These are phyloP conservation scores for Carcina quercana DNA, from an alignment of 2,888 invertebrate species.

Conservation along the genomic window DNA sequence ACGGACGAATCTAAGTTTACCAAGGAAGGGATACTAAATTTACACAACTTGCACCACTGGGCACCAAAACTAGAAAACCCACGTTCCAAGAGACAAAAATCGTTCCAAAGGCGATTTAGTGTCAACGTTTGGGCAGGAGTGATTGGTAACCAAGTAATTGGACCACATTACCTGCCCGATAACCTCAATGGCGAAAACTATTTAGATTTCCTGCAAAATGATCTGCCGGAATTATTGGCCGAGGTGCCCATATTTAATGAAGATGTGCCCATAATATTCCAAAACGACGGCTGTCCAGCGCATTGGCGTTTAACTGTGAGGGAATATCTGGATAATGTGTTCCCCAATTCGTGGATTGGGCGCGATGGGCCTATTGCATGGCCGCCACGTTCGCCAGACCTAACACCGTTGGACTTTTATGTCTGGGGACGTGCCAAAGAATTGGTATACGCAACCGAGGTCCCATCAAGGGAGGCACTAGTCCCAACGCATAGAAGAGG, in stretches of 20 bases:
- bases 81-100: too few species aligned
- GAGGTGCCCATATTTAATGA: too few species aligned
- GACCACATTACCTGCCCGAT: background rate
- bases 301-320: constrained; percentile 18
- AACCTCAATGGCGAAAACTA: background rate
- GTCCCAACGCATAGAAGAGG: too few species aligned
- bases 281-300: constrained; percentile 8
- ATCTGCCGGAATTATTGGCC: background rate
- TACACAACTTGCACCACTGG: constrained; percentile 17
- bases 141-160: background rate
- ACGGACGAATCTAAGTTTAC: constrained; percentile 20
- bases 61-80: too few species aligned
- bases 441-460: constrained; percentile 10
- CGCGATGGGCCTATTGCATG: constrained; percentile 11
- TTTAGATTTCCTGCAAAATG: background rate
- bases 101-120: background rate
- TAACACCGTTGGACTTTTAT: constrained; percentile 11
- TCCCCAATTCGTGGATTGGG: constrained; percentile 14
- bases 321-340: constrained; percentile 16
- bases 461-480: too few species aligned
- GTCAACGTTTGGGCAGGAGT: background rate
- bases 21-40: constrained; percentile 18
- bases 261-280: too few species aligned
- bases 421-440: constrained; percentile 10
- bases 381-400: constrained; percentile 11